Evolutionary conservation across 2,113 vertebrate species (phyloP), one percentile per base, ranked within the genome.

Genomic region (Bostrychus sinensis): DNA sequence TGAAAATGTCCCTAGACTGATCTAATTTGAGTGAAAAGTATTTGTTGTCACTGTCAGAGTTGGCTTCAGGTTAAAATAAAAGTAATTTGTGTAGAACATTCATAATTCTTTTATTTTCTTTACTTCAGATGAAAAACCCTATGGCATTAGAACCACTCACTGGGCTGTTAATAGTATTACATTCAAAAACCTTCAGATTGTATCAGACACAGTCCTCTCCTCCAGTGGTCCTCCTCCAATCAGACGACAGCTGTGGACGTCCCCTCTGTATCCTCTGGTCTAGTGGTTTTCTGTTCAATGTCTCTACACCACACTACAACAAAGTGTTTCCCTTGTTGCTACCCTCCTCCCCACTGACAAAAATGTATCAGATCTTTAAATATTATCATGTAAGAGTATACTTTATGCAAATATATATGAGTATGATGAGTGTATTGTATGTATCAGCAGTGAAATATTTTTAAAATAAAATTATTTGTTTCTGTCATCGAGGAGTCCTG

Each of bases 371-470:
- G 93, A 96, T 92, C 92, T 82, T 94, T 95, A 95, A 95, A 95
- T 95, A 96, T 94, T 94, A 95, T 93, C 92, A 96, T 97, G 94
- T 95, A 95, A 96, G 94, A 96, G 84, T 90, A 95, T 95, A 94
- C 94, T 96, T 96, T 96, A 94, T 94, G 95, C 95, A 96, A 95
- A 95, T 90, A 86, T 87, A 89, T 91, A 97, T 96, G 85, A 95
- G 94, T 90, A 94, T 95, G 83, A 94, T 95, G 96, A 95, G 94
- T 96, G 95, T 97, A 95, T 95, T 93, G 95, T 97, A 95, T 93
- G 95, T 97, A 96, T 94, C 95, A 94, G 92, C 94, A 94, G 95
- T 96, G 94, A 94, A 95, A 94, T 96, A 96, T 98, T 97, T 97
- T 98, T 97, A 92, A 94, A 95, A 96, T 96, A 96, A 96, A 96